Percentiles rank a stretch among this genome's conserved stretches.
Conservation (phyloP, 1,140 invertebrate genomes). For the Zophobas atratus region DNA sequence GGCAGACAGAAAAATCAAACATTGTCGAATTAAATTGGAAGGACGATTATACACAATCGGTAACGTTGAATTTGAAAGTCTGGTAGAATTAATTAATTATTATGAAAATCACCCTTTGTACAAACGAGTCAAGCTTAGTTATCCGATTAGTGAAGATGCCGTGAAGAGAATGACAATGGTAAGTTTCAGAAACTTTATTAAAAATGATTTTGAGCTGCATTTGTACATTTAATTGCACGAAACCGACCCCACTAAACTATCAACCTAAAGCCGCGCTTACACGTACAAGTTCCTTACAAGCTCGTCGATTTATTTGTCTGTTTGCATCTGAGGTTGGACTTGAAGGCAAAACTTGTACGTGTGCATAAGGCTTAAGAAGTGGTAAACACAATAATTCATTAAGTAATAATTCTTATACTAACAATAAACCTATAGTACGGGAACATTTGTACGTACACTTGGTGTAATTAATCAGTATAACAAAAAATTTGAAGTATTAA, state of each 20-base stretch:
- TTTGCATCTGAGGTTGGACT: too few species aligned
- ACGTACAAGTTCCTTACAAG: too few species aligned
- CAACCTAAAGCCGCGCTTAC: background rate
- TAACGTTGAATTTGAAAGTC: constrained; percentile 91
- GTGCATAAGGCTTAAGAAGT: too few species aligned
- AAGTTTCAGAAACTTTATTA: constrained; percentile 66
- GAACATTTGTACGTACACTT: too few species aligned
- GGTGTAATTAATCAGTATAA: too few species aligned
- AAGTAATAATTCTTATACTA: too few species aligned
- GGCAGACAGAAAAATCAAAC: constrained; percentile 94
- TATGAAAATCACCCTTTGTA: constrained; percentile 94
- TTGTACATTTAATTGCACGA: constrained; percentile 37
- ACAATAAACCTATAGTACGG: too few species aligned
- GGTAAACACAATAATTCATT: too few species aligned
- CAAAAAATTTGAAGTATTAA: too few species aligned
- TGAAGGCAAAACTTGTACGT: too few species aligned
- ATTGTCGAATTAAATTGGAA: constrained; percentile 94
- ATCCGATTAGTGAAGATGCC: constrained; percentile 89
- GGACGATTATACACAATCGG: constrained; percentile 93
- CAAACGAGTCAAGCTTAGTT: constrained; percentile 88
- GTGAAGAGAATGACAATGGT: constrained; percentile 78
- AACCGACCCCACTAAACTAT: constrained; percentile 53
- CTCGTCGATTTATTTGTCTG: too few species aligned
- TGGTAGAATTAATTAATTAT: constrained; percentile 93
- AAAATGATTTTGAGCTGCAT: constrained; percentile 3